Percentiles rank a stretch among this genome's conserved stretches.
phyloP scores from a whole-genome alignment of 1,140 invertebrate species.

The Euwallacea similis region DNA sequence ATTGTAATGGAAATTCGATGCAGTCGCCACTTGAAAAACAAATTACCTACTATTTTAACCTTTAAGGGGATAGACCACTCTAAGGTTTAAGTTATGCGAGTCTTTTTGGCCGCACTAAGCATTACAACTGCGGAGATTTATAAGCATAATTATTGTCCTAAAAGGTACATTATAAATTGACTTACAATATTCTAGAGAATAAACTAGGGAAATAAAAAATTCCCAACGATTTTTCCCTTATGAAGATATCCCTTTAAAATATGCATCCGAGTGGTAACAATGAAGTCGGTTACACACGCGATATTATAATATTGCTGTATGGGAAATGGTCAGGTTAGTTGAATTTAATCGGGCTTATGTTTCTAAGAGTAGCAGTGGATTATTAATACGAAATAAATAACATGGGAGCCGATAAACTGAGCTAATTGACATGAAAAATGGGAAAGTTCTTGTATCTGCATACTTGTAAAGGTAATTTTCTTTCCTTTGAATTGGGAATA shows the following conservation, averaged over 20 bases:
- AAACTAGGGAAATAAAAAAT: background rate
- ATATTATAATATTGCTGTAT: conserved; percentile 12
- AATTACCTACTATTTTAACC: conserved; percentile 6
- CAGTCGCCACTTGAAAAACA: conserved; percentile 12
- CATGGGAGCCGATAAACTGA: no score
- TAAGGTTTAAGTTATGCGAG: no score
- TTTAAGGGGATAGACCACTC: background rate
- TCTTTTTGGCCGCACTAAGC: no score
- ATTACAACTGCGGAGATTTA: no score
- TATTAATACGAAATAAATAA: background rate
- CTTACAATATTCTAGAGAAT: background rate
- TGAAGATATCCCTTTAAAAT: conserved; percentile 3
- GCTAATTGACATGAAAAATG: conserved; percentile 1
- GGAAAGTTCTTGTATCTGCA: no score
- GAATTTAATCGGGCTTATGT: conserved; percentile 11
- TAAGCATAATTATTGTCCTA: no score
- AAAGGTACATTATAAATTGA: background rate
- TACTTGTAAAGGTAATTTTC: no score
- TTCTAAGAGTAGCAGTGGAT: background rate
- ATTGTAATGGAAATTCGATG: conserved; percentile 15
- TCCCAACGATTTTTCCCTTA: background rate
- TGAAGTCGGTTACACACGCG: conserved; percentile 8
- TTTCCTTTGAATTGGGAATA: no score
- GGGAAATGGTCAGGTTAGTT: conserved; percentile 12
- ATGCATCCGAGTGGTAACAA: conserved; percentile 10